A percentile compares a stretch with the other conserved stretches of the same genome.
Conservation (phyloP, 2,113 vertebrate species). For the Rana temporaria region DNA sequence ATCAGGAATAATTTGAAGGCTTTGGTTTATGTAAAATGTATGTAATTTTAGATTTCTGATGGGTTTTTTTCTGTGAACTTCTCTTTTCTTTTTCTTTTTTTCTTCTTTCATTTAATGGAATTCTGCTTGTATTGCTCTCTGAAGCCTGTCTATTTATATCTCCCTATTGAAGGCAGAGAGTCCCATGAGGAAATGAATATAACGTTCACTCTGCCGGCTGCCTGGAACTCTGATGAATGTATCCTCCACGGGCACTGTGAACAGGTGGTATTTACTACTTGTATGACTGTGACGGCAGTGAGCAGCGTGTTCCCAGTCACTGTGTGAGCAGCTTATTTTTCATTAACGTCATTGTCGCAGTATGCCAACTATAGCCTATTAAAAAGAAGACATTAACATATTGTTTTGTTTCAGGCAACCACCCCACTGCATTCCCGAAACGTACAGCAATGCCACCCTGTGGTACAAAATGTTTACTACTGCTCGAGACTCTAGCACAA, state of each 20-base stretch:
- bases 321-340: conserved; percentile 79
- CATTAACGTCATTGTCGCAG: not conserved
- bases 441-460: conserved; percentile 91
- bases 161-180: conserved; percentile 81
- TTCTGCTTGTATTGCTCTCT: conserved; percentile 47
- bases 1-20: no score
- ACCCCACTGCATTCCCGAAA: conserved; percentile 92
- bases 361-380: no score
- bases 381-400: not conserved
- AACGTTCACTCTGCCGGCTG: conserved; percentile 90
- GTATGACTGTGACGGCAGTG: conserved; percentile 92
- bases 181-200: conserved; percentile 96
- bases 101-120: not conserved
- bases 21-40: no score
- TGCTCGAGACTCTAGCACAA: conserved; percentile 90
- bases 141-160: not conserved
- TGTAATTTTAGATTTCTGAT: not conserved
- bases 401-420: conserved; percentile 82
- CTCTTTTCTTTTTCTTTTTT: no score
- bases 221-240: conserved; percentile 95
- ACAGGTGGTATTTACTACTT: conserved; percentile 93
- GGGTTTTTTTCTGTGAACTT: conserved; percentile 8
- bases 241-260: conserved; percentile 93
- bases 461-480: conserved; percentile 98
- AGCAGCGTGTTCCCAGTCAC: conserved; percentile 92